phyloP scores from a whole-genome alignment of 2,797 vertebrate genomes.

The Enteromius unitaeniatus region DNA sequence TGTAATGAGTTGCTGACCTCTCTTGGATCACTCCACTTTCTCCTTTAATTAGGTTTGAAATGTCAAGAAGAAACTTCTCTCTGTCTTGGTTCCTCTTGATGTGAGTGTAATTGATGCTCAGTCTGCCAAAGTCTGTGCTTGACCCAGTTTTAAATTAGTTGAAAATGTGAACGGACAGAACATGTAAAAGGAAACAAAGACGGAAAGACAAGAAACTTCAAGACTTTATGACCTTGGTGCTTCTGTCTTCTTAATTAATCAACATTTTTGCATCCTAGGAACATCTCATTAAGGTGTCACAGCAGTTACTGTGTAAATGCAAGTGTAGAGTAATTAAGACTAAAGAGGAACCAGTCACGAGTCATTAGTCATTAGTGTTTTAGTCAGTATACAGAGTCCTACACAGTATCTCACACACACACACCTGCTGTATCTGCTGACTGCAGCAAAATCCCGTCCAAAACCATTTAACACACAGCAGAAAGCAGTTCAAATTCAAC shows the following conservation, averaged over 20 bases:
- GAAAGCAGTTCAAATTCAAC: background rate
- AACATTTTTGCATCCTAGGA: conserved; percentile 61
- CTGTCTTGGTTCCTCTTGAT: conserved; percentile 42
- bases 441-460: conserved; percentile 10
- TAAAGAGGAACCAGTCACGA: conserved; percentile 22
- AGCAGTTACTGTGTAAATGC: conserved; percentile 31
- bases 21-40: conserved; percentile 62
- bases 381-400: background rate
- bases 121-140: conserved; percentile 53
- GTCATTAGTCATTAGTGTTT: conserved; percentile 27
- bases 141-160: conserved; percentile 67
- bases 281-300: conserved; percentile 69
- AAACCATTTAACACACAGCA: conserved; percentile 21
- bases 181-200: conserved; percentile 21
- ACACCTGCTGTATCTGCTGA: conserved; percentile 54
- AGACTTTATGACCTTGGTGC: conserved; percentile 53
- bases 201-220: conserved; percentile 42
- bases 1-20: conserved; percentile 65
- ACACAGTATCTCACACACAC: background rate
- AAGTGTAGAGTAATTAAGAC: conserved; percentile 27
- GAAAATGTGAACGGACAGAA: conserved; percentile 59
- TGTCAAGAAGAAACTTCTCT: conserved; percentile 70
- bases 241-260: conserved; percentile 58
- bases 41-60: conserved; percentile 78
- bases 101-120: conserved; percentile 29